Percentiles rank a stretch among this genome's conserved stretches.
Evolutionary conservation across 1,140 invertebrate genomes (phyloP).

Genomic region (Battus philenor): DNA sequence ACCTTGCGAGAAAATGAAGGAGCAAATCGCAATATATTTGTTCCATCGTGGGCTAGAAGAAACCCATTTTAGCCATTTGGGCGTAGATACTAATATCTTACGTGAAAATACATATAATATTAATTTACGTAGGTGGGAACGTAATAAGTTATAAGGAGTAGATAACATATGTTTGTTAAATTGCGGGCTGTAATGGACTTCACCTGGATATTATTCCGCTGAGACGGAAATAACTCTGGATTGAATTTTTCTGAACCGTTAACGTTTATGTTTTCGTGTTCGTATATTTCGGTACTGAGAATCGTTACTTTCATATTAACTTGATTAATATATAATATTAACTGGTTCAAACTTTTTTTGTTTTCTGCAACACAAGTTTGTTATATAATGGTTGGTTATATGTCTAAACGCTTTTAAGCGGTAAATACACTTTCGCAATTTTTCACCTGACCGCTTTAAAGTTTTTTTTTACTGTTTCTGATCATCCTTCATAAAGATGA

Average conservation of each 20-base stretch:
- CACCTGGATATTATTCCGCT: slow-evolving; percentile 10
- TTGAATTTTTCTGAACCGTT: slow-evolving; percentile 4
- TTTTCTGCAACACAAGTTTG: too few species aligned
- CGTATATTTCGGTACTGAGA: too few species aligned
- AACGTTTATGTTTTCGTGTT: too few species aligned
- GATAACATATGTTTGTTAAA: slow-evolving; percentile 11
- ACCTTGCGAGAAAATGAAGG: slow-evolving; percentile 73
- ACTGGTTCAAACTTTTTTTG: too few species aligned
- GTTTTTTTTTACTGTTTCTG: too few species aligned
- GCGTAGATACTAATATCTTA: slow-evolving; percentile 50
- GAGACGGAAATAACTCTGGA: slow-evolving; percentile 3
- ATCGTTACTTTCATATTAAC: too few species aligned
- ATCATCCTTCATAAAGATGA: too few species aligned
- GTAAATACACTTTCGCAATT: too few species aligned
- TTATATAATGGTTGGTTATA: too few species aligned
- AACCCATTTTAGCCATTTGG: slow-evolving; percentile 59
- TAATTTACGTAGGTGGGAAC: slow-evolving; percentile 17
- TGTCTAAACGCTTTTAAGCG: too few species aligned
- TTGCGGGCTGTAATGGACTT: slow-evolving; percentile 5
- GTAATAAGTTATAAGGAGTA: slow-evolving; percentile 24
- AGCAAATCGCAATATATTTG: slow-evolving; percentile 73
- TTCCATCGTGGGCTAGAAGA: slow-evolving; percentile 57
- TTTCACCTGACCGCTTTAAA: too few species aligned
- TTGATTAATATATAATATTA: too few species aligned
- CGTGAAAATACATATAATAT: slow-evolving; percentile 11